Base-by-base conservation (phyloP, 2,888 invertebrate genomes). In the Artemia sinica region DNA sequence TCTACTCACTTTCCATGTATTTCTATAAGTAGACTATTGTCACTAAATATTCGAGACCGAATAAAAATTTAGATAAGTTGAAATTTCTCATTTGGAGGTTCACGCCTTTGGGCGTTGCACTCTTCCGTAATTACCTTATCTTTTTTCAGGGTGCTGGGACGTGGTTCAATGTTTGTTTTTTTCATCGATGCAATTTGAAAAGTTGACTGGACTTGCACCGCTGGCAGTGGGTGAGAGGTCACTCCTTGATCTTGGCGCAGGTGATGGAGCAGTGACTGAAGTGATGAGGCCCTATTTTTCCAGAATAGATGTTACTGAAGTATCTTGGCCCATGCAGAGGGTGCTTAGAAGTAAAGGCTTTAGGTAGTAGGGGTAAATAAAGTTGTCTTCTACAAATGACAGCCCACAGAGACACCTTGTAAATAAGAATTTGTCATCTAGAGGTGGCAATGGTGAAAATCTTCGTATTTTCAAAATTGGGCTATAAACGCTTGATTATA, bases 91-190 rank as follows among this genome's bases (percentile, higher is more conserved):
- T 41, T 41, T 41, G 41, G 41, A 41, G 41, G 41, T 6, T 41
- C 41, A 41, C 1, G 4, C 41, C 18, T 18, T 18, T 18, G 18
- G 18, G 18, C 28, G 14, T 50, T 65, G 49, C 58, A 13, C 71
- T 68, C 13, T 65, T 71, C 69, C 71, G 74, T 41, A 41, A 58
- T 18, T 58, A 28, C 9, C 63, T 58, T 58, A 8, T 9, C 63
- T 73, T 72, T 71, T 80, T 80, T 63, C 82, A 89, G 89, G 68
- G 84, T 88, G 80, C 80, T 95, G 13, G 86, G 88, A 14, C 84
- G 97, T 68, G 97, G 97, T 10, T 93, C 93, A 1, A 97, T 97
- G 97, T 96, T 94, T 79, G 92, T 97, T 67, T 83, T 83, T 94
- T 74, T 96, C 96, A 0, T 82, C 84, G 71, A 80, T 83, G 10